Base-by-base conservation (phyloP, 2,888 invertebrate species). In the Caenorhabditis wallacei region DNA sequence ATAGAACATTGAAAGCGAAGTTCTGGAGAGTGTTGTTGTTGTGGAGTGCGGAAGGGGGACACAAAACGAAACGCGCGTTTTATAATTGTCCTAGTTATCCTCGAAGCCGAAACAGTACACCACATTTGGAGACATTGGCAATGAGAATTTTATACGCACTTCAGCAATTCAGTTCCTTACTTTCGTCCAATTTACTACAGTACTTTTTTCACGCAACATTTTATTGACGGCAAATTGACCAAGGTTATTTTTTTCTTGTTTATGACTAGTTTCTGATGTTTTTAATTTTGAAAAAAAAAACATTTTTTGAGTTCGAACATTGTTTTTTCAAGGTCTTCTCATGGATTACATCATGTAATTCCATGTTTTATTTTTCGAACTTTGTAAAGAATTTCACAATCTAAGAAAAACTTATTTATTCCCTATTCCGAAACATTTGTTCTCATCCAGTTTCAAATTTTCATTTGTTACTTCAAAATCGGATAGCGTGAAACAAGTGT, bases 1-100 rank as follows among this genome's bases (percentile, higher is more conserved):
- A 48, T 63, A 54, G 66, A 75, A 57, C 57, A 57, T 66, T 56
- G 18, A 24, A 24, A 20, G 26, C 54, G 61, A n/a, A n/a, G n/a
- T 72, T 72, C 63, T 35, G 72, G 51, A 35, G 51, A 51, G 46
- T 56, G 64, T 40, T 66, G 56, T 74, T 56, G 30, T 74, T 35
- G 46, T 53, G 53, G 68, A 66, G 53, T 69, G 26, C 13, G 30
- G 22, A 43, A 40, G 61, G 8, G 40, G 61, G 37, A 59, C 26
- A 43, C 48, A 54, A 61, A 57, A 51, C 54, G 76, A 59, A 69
- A 24, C 43, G 75, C 61, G 35, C 61, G 69, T 63, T 69, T 69
- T 78, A 78, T 78, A 69, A 69, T 78, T 69, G 78, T 78, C 78
- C 78, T 78, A 78, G 78, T 78, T 78, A 78, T 78, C 63, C 54